A percentile compares a stretch with the other conserved stretches of the same genome.
Evolutionary conservation across 2,888 invertebrate species (phyloP).

Genomic region (Sabatieria punctata): DNA sequence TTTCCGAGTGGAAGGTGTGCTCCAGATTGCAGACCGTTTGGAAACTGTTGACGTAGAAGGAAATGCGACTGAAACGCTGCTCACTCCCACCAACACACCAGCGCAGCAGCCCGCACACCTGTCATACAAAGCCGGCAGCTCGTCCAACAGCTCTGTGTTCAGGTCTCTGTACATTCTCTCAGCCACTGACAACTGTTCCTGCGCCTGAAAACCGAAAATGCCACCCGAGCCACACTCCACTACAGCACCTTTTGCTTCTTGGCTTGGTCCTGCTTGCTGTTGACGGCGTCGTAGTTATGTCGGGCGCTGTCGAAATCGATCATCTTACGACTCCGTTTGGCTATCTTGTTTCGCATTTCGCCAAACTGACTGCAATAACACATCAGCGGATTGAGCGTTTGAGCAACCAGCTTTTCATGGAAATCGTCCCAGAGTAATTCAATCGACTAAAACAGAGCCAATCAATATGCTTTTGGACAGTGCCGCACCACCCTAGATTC

Average conservation of each 20-base stretch:
- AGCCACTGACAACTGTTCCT: constrained; percentile 59
- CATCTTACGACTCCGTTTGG: constrained; percentile 85
- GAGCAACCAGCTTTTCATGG: constrained; percentile 80
- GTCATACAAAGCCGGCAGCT: constrained; percentile 78
- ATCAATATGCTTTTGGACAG: background rate
- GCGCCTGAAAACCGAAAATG: constrained; percentile 25
- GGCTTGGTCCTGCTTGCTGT: constrained; percentile 14
- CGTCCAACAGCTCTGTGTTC: constrained; percentile 87
- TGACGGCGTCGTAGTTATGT: constrained; percentile 43
- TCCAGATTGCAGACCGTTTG: constrained; percentile 83
- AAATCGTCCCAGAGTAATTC: constrained; percentile 93
- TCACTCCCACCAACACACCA: no score
- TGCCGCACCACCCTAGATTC: background rate
- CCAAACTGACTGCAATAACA: constrained; percentile 83
- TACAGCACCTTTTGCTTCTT: constrained; percentile 19
- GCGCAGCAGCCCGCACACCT: no score
- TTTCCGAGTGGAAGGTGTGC: constrained; percentile 80
- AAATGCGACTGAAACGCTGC: constrained; percentile 52
- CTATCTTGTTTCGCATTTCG: constrained; percentile 92
- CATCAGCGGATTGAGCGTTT: constrained; percentile 77
- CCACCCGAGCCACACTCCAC: no score
- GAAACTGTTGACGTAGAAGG: constrained; percentile 82
- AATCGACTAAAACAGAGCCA: constrained; percentile 52
- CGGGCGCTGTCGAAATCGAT: constrained; percentile 91
- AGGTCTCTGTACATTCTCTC: constrained; percentile 84